Conservation (phyloP, 2,888 invertebrate species). For the Andricus curvator region DNA sequence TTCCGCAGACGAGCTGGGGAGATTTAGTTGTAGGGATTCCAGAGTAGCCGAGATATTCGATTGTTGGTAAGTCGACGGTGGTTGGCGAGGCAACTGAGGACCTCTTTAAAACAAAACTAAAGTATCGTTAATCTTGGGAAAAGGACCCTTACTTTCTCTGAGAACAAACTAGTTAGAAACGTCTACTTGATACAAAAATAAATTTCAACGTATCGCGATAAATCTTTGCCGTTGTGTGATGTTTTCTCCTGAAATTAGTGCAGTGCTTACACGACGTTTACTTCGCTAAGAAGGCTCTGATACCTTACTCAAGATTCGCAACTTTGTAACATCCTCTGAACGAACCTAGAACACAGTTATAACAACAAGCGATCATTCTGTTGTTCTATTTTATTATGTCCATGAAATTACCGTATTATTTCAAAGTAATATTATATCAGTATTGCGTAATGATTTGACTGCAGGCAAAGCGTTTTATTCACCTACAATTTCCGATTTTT, state of each 20-base stretch:
- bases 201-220: slow-evolving; percentile 71
- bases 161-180: slow-evolving; percentile 77
- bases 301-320: slow-evolving; percentile 46
- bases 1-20: slow-evolving; percentile 29
- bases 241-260: slow-evolving; percentile 65
- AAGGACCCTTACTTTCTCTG: slow-evolving; percentile 71
- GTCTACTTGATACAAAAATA: slow-evolving; percentile 77
- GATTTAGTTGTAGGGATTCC: neutral
- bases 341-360: slow-evolving; percentile 39
- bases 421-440: too few relatives aligned
- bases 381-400: too few relatives aligned
- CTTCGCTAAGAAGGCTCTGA: slow-evolving; percentile 29
- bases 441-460: too few relatives aligned
- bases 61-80: slow-evolving; percentile 12
- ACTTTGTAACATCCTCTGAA: slow-evolving; percentile 55
- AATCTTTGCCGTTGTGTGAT: slow-evolving; percentile 63
- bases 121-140: slow-evolving; percentile 77
- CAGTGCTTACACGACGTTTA: slow-evolving; percentile 48
- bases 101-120: slow-evolving; percentile 76
- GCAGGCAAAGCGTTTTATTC: too few relatives aligned
- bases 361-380: neutral
- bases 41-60: neutral
- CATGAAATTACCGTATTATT: too few relatives aligned
- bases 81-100: slow-evolving; percentile 54
- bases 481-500: too few relatives aligned